These are phyloP conservation scores for Amphibalanus amphitrite DNA, from an alignment of 1,140 invertebrate species.

Conservation along the genomic window DNA sequence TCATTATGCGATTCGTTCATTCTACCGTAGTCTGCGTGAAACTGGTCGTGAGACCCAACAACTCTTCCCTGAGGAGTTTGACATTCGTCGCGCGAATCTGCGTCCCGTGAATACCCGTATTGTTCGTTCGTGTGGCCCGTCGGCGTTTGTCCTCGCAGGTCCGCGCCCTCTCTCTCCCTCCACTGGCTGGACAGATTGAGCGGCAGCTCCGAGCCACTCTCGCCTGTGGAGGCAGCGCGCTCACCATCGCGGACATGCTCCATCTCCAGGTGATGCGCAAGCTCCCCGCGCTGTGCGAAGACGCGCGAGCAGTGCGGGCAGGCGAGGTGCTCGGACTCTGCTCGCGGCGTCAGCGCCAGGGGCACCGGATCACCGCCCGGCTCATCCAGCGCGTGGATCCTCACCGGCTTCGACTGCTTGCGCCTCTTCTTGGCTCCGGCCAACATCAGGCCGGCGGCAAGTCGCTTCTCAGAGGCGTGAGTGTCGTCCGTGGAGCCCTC, in stretches of 20 bases:
- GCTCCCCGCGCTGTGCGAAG: not conserved
- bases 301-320: not conserved
- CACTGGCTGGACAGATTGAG: not conserved
- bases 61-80: no score
- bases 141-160: no score
- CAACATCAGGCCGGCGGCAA: not conserved
- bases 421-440: slow-evolving; percentile 23
- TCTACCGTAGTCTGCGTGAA: no score
- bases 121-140: no score
- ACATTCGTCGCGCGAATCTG: no score
- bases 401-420: slow-evolving; percentile 26
- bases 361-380: not conserved
- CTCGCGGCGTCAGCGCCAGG: not conserved
- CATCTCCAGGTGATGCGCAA: not conserved
- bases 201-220: not conserved
- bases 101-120: no score
- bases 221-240: no score
- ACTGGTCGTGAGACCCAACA: no score
- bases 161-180: no score
- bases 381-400: slow-evolving; percentile 24
- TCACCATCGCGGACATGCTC: not conserved
- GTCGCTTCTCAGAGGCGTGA: no score
- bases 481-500: no score
- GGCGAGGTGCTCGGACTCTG: not conserved
- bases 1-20: no score